phyloP scores from a whole-genome alignment of 2,113 vertebrate genomes.

The Marmota flaviventris region DNA sequence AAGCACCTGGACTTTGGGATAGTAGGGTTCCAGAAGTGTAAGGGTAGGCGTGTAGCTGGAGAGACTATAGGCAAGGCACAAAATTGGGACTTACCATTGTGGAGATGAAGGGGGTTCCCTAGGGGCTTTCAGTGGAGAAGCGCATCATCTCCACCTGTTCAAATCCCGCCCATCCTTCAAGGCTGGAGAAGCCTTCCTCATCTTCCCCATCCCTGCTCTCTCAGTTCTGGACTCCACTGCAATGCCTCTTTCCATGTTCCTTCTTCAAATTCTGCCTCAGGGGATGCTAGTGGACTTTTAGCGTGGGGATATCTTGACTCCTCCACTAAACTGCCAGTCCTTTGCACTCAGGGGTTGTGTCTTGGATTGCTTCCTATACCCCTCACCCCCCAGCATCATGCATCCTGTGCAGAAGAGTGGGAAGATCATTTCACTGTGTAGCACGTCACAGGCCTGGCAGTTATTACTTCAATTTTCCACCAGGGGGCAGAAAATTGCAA shows the following conservation, averaged over 20 bases:
- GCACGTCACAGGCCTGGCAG: background rate
- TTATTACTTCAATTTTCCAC: background rate
- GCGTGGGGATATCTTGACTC: background rate
- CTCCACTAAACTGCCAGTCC: background rate
- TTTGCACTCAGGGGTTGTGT: background rate
- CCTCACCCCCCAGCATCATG: background rate
- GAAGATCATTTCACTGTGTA: background rate
- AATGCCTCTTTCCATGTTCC: background rate
- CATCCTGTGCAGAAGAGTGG: background rate
- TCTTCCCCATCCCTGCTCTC: accelerated
- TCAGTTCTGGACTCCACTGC: background rate
- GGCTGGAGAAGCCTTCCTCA: background rate
- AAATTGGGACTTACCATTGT: background rate
- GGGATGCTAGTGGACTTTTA: background rate
- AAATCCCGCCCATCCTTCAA: background rate
- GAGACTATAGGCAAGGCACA: background rate
- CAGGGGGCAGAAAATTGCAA: background rate
- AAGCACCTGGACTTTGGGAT: background rate
- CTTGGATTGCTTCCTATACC: background rate
- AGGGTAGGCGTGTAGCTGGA: background rate
- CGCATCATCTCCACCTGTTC: background rate
- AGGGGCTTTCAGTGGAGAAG: background rate
- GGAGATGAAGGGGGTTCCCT: background rate
- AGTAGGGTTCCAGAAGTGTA: background rate
- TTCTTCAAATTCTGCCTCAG: background rate